phyloP scores from a whole-genome alignment of 1,140 invertebrate species.

The Akabosia matsudoensis region DNA sequence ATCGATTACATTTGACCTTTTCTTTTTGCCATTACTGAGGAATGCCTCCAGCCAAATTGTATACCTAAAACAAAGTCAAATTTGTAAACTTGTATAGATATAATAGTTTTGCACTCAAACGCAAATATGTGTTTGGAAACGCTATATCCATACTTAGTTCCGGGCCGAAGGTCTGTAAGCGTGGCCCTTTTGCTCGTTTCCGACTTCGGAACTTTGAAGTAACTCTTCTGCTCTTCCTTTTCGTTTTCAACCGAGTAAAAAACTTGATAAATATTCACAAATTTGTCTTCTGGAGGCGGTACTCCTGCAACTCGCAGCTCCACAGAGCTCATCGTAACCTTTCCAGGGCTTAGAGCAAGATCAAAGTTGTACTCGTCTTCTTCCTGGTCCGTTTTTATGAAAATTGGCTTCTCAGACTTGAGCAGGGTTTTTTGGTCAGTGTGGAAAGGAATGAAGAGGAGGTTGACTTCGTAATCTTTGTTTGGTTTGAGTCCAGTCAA shows the following conservation, averaged over 20 bases:
- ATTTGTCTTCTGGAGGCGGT: slow-evolving; percentile 80
- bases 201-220: slow-evolving; percentile 76
- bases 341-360: slow-evolving; percentile 68
- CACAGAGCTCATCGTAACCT: slow-evolving; percentile 69
- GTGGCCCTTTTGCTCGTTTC: slow-evolving; percentile 68
- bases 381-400: slow-evolving; percentile 59
- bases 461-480: slow-evolving; percentile 70
- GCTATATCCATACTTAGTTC: slow-evolving; percentile 59
- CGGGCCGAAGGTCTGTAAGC: slow-evolving; percentile 70
- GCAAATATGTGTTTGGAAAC: not conserved
- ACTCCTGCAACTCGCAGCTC: slow-evolving; percentile 77
- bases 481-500: slow-evolving; percentile 69
- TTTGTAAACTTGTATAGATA: too few relatives aligned
- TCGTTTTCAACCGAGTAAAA: slow-evolving; percentile 70
- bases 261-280: slow-evolving; percentile 82
- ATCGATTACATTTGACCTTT: slow-evolving; percentile 75
- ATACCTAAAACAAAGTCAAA: slow-evolving; percentile 58
- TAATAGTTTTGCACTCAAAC: too few relatives aligned
- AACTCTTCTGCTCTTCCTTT: slow-evolving; percentile 68
- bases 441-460: slow-evolving; percentile 69
- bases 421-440: slow-evolving; percentile 69
- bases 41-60: slow-evolving; percentile 82
- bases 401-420: slow-evolving; percentile 64
- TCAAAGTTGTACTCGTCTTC: slow-evolving; percentile 74
- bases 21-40: slow-evolving; percentile 82